phyloP scores from a whole-genome alignment of 1,140 invertebrate genomes.

The Atta colombica region DNA sequence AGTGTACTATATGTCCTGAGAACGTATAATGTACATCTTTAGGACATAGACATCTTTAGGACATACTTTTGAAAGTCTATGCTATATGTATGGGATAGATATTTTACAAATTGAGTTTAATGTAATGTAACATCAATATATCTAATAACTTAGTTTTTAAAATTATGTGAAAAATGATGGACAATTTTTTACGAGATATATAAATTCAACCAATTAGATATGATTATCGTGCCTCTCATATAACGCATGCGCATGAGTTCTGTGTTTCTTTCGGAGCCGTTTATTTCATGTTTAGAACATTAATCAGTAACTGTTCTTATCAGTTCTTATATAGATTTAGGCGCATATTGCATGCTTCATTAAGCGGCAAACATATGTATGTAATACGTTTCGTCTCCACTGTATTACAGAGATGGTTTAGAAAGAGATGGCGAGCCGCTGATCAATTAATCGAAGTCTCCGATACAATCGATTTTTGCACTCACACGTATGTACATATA shows the following conservation, averaged over 20 bases:
- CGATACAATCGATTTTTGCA: not conserved
- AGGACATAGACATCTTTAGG: no score
- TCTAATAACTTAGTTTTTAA: no score
- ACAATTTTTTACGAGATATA: no score
- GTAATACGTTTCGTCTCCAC: not conserved
- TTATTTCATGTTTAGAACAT: not conserved
- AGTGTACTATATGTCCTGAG: no score
- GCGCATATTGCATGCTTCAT: not conserved
- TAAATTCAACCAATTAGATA: not conserved
- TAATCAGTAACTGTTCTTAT: no score
- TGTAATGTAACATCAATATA: no score
- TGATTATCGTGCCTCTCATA: not conserved
- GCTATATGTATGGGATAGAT: no score
- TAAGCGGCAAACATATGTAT: not conserved
- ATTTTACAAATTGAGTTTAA: no score
- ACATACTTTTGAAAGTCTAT: no score
- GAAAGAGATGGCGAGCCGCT: not conserved
- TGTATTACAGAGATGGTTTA: not conserved
- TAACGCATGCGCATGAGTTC: not conserved
- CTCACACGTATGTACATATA: not conserved
- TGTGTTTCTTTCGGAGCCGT: not conserved
- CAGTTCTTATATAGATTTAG: not conserved
- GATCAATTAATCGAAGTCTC: slow-evolving; percentile 7
- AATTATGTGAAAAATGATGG: no score
- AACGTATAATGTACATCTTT: no score